Evolutionary conservation across 2,888 invertebrate species (phyloP), one percentile per base, ranked within the genome.

Genomic region (Steromphala cineraria): DNA sequence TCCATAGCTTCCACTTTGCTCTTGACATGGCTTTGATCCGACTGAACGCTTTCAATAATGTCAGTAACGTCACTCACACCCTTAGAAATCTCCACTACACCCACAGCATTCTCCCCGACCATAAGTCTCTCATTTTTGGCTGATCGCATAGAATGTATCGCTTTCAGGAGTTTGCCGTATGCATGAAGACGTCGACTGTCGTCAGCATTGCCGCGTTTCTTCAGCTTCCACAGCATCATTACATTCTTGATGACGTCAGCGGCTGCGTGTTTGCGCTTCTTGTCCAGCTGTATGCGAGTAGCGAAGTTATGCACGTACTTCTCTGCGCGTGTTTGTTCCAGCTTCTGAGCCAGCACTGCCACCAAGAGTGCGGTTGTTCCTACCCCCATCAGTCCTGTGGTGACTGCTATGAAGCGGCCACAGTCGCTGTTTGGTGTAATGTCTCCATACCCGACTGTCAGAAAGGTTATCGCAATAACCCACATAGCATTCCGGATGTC

Each of bases 291-390:
- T 17, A 90, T 85, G 24, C 89, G 86, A 36, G 87, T 84, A 17
- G 90, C 87, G 81, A 91, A 91, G 74, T 87, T 90, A 75, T 91
- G 90, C n/a, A 91, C 89, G 82, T 91, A 90, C 81, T 89, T 89
- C 80, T 91, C 89, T 17, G 90, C 87, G 71, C 90, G 85, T 0
- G 89, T 87, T 82, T 90, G 90, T 81, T 91, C 89, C 28, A 91
- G 84, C 83, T 91, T 91, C n/a, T 84, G 82, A 31, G 90, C 89
- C 67, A 91, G 83, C 13, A 91, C 90, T 28, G 90, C 90, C 17
- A 91, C 90, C 21, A 90, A 83, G 0, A 91, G 82, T 1, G 90
- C 90, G 0, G 89, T 90, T 31, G 87, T 89, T 8, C 89, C 90
- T 10, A 90, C 90, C 0, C 90, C 90, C 88, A 90, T 88, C 17